Percentiles rank a stretch among this genome's conserved stretches.
Evolutionary conservation across 2,797 vertebrate species (phyloP).

Genomic region (Myripristis murdjan): DNA sequence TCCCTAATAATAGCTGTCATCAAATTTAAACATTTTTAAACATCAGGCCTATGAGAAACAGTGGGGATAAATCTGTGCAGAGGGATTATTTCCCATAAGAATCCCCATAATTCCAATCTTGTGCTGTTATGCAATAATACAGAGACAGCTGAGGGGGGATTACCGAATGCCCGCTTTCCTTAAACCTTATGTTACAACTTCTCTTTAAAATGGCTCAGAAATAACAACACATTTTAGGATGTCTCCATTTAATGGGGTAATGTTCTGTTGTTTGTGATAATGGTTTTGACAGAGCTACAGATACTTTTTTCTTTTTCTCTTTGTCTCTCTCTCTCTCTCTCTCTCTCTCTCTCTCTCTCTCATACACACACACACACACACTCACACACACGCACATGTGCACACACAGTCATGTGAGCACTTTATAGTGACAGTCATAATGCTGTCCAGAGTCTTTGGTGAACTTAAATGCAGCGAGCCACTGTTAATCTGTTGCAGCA

Average conservation of each 20-base stretch:
- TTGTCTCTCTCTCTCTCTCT: constrained; percentile 20
- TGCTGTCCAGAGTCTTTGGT: constrained; percentile 22
- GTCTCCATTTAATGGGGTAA: too few species aligned
- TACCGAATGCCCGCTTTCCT: constrained; percentile 70
- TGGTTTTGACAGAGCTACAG: too few species aligned
- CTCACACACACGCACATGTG: not conserved
- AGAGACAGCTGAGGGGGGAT: constrained; percentile 79
- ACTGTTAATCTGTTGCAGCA: constrained; percentile 63
- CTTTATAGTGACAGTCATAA: constrained; percentile 25
- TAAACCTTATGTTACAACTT: constrained; percentile 77
- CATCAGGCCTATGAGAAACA: constrained; percentile 60
- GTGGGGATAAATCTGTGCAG: constrained; percentile 66
- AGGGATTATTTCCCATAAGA: constrained; percentile 80
- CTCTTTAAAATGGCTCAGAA: constrained; percentile 56
- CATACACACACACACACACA: not conserved
- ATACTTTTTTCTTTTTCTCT: too few species aligned
- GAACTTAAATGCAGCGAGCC: constrained; percentile 53
- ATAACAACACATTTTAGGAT: constrained; percentile 25
- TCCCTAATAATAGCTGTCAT: constrained; percentile 49
- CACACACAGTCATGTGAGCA: not conserved
- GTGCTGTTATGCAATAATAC: constrained; percentile 83
- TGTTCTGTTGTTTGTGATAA: not conserved
- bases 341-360: constrained; percentile 14
- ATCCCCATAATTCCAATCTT: constrained; percentile 83
- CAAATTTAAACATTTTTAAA: constrained; percentile 65